Evolutionary conservation across 2,888 invertebrate species (phyloP).

Genomic region (Balanococcus diminutus): DNA sequence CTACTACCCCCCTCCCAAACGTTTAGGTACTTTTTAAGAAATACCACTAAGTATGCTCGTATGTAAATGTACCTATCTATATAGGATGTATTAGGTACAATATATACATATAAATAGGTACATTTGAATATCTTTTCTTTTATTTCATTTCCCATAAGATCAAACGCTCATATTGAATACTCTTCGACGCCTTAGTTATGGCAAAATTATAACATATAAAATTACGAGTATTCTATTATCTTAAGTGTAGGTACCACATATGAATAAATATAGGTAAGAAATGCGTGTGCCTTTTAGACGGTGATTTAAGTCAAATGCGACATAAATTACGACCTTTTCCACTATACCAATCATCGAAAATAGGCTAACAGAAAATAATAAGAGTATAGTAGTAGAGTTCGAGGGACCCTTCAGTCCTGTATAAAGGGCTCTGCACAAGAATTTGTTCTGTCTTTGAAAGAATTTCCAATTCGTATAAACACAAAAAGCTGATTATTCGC

Average conservation of each 20-base stretch:
- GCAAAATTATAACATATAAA: neutral
- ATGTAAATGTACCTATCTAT: no score
- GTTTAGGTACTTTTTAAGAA: no score
- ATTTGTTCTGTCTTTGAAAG: slow-evolving; percentile 16
- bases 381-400: neutral
- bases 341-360: slow-evolving; percentile 32
- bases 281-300: no score
- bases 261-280: neutral
- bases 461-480: slow-evolving; percentile 17
- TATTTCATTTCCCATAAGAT: no score
- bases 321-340: slow-evolving; percentile 19
- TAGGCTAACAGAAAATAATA: slow-evolving; percentile 29
- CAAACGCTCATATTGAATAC: no score
- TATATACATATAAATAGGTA: no score
- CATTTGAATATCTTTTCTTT: no score
- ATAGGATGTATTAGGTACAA: no score
- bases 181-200: neutral
- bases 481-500: slow-evolving; percentile 1
- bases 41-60: no score
- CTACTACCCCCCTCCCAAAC: no score
- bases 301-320: neutral
- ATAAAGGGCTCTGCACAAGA: slow-evolving; percentile 45
- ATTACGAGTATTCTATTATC: neutral
- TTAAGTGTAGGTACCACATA: no score
- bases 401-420: slow-evolving; percentile 49